A percentile compares a stretch with the other conserved stretches of the same genome.
Conservation (phyloP, 2,797 vertebrate genomes). For the Pagetopsis macropterus region DNA sequence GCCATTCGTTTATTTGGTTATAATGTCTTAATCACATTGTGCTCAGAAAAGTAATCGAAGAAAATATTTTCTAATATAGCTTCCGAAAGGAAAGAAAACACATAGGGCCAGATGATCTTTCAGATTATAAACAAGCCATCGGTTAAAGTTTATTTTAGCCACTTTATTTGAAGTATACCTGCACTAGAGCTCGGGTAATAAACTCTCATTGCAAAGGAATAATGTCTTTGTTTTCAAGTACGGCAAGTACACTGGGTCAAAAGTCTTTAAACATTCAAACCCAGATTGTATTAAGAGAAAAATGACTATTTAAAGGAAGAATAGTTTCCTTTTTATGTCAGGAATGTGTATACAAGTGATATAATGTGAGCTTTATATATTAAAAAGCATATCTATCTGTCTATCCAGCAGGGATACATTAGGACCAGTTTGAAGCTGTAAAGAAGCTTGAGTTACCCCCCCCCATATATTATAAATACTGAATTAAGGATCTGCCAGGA, state of each 20-base stretch:
- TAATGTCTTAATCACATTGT: too few species aligned
- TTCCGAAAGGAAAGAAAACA: too few species aligned
- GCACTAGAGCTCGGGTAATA: background rate
- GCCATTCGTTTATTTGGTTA: background rate
- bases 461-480: too few species aligned
- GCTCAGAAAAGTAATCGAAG: background rate
- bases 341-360: background rate
- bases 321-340: background rate
- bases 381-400: background rate
- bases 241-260: background rate
- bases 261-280: conserved; percentile 1
- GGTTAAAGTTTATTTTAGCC: background rate
- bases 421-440: background rate
- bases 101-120: too few species aligned
- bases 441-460: too few species aligned
- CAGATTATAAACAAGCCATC: background rate
- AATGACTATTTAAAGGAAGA: background rate
- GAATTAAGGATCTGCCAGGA: too few species aligned
- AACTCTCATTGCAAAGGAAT: background rate
- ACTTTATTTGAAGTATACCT: background rate
- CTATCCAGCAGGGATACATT: background rate
- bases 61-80: background rate
- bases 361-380: background rate
- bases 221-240: background rate
- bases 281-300: background rate